phyloP scores from a whole-genome alignment of 2,888 invertebrate genomes.

The Ephialtes manifestator region DNA sequence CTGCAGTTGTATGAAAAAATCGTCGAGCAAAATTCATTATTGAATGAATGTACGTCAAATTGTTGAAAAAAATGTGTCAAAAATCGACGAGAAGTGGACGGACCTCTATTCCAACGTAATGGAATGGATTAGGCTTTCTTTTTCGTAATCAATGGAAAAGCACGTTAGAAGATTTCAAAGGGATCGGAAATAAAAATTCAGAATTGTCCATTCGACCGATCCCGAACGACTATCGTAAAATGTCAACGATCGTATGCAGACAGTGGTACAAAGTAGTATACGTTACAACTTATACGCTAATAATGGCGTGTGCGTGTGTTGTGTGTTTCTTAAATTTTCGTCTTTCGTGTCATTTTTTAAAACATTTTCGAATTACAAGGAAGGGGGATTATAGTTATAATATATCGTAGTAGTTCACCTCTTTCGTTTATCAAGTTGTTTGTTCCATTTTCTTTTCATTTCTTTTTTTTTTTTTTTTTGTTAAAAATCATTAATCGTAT shows the following conservation, averaged over 20 bases:
- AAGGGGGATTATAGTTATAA: slow-evolving; percentile 69
- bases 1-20: not conserved
- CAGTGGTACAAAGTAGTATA: slow-evolving; percentile 71
- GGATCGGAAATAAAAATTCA: not conserved
- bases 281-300: slow-evolving; percentile 75
- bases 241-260: slow-evolving; percentile 79
- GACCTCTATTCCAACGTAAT: slow-evolving; percentile 59
- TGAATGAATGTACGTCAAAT: slow-evolving; percentile 36
- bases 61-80: slow-evolving; percentile 39
- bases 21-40: not conserved
- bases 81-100: slow-evolving; percentile 67
- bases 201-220: slow-evolving; percentile 38
- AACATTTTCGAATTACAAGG: slow-evolving; percentile 72
- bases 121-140: slow-evolving; percentile 32
- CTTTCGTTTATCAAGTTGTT: slow-evolving; percentile 55
- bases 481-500: slow-evolving; percentile 73
- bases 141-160: slow-evolving; percentile 2
- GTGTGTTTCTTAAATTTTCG: slow-evolving; percentile 50
- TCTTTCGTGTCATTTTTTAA: slow-evolving; percentile 43
- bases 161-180: slow-evolving; percentile 12
- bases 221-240: slow-evolving; percentile 69
- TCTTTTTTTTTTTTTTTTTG: slow-evolving; percentile 64
- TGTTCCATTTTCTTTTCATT: slow-evolving; percentile 50
- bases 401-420: slow-evolving; percentile 66
- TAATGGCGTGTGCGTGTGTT: slow-evolving; percentile 78